These are phyloP conservation scores for Drosophila parthenogenetica DNA, from an alignment of 2,888 invertebrate species.

Conservation along the genomic window DNA sequence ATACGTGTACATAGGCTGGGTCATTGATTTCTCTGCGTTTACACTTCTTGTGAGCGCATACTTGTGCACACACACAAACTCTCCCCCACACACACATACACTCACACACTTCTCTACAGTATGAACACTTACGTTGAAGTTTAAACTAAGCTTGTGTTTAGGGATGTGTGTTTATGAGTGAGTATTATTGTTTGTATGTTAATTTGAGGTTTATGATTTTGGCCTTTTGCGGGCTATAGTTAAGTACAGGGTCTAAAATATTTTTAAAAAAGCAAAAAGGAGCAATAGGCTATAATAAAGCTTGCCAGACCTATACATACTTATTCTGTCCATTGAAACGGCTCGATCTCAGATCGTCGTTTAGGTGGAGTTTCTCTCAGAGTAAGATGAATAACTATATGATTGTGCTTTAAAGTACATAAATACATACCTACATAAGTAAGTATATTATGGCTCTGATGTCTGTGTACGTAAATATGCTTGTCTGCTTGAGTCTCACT, in stretches of 20 bases:
- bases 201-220: conserved; percentile 4
- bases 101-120: neutral
- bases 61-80: neutral
- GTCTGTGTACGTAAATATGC: neutral
- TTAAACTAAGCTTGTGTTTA: neutral
- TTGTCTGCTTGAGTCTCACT: neutral
- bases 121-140: neutral
- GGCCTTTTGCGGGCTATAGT: neutral
- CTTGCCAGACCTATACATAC: no score
- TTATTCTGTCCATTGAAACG: no score
- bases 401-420: neutral
- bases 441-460: neutral
- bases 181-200: neutral
- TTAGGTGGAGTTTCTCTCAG: no score
- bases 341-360: no score
- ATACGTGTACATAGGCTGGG: conserved; percentile 1
- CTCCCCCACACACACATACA: neutral
- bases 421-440: conserved; percentile 3
- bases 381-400: no score
- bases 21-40: conserved; percentile 6
- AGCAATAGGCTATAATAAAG: no score
- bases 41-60: neutral
- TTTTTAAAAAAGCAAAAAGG: no score
- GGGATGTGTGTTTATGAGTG: neutral
- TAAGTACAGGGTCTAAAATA: no score